phyloP scores from a whole-genome alignment of 2,797 vertebrate species.

The Orientallactaga sibirica region DNA sequence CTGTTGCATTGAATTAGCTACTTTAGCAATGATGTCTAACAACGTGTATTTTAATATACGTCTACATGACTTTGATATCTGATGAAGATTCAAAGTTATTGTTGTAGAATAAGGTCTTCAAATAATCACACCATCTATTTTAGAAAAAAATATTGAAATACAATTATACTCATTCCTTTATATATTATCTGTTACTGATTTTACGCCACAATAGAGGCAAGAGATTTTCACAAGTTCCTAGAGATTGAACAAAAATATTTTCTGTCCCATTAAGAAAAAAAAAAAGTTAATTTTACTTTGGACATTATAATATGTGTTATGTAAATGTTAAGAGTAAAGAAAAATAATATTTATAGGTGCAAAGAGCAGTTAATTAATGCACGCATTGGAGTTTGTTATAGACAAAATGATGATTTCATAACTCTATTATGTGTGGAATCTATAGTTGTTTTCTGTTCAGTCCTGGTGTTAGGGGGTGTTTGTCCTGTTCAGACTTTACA shows the following conservation, averaged over 20 bases:
- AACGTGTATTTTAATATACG: neutral
- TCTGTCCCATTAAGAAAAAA: neutral
- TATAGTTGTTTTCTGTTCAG: neutral
- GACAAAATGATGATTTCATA: neutral
- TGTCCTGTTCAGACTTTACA: neutral
- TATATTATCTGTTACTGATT: neutral
- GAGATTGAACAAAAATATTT: neutral
- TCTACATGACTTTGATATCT: neutral
- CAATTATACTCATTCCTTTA: neutral
- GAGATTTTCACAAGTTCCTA: neutral
- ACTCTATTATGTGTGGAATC: neutral
- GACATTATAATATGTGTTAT: neutral
- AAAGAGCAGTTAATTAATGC: neutral
- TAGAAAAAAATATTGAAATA: neutral
- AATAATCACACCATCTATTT: neutral
- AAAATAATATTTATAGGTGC: neutral
- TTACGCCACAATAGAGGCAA: neutral
- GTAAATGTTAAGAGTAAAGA: neutral
- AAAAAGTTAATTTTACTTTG: neutral
- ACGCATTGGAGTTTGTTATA: neutral
- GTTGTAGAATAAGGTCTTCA: neutral
- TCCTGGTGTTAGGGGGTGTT: fast-evolving
- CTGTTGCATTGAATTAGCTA: neutral
- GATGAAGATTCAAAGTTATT: neutral
- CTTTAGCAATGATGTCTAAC: neutral